Evolutionary conservation across 2,113 vertebrate species (phyloP), one percentile per base, ranked within the genome.

Genomic region (Verasper variegatus): DNA sequence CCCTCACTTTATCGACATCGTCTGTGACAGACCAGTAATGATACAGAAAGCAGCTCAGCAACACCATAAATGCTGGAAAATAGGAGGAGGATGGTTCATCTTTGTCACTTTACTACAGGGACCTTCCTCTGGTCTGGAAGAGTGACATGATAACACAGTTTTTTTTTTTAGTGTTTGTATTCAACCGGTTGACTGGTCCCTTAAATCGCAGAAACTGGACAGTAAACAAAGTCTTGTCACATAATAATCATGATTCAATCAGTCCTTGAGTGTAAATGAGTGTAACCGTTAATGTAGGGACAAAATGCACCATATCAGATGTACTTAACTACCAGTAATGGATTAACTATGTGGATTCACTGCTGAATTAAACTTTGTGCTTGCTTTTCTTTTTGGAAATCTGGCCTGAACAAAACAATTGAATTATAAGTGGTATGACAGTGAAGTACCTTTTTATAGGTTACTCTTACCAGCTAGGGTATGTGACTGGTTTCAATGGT

Each of bases 1-100:
- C 79, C 49, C 37, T 78, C 59, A 64, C 45, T 10, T 31, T 18
- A 17, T 52, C 17, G 0, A 57, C 55, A 27, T 59, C 55, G 18
- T 76, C 23, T 68, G 54, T 72, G 24, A 74, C 8, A 42, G 40
- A 13, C 58, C 80, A 81, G 74, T 74, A 82, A 76, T 21, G 27
- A 24, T 27, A 67, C 10, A 54, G 15, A 55, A 68, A 62, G 31
- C 21, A 47, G 27, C 40, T 67, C 31, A 42, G 26, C 61, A 65
- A 15, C 55, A 47, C 2, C 24, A 8, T 35, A 14, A 3, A 42
- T 52, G 52, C 66, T 55, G 35, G 52, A 52, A 80, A 71, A 70
- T 45, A 21, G 27, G 65, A 35, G 2, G 51, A n/a, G 27, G 21
- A 26, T 57, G 27, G 14, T 74, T 51, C 76, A 2, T 31, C 21